Conservation (phyloP, 2,797 vertebrate genomes). For the Gymnothorax javanicus region DNA sequence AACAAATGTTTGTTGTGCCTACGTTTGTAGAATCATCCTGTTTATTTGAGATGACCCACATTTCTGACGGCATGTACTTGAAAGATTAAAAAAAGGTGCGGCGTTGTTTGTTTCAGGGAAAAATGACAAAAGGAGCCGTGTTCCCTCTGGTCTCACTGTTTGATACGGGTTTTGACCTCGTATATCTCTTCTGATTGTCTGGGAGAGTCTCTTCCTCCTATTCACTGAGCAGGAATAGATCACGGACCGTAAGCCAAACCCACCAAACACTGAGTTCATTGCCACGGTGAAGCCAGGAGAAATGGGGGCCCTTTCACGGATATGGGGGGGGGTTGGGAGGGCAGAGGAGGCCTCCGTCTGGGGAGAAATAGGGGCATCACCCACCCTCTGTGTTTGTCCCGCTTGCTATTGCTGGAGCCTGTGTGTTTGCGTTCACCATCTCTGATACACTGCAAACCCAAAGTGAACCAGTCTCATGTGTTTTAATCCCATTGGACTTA, state of each 20-base stretch:
- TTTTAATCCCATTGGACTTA: too few relatives aligned
- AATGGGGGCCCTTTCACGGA: conserved; percentile 1
- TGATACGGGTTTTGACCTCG: conserved; percentile 52
- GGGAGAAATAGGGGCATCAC: not conserved
- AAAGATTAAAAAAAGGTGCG: not conserved
- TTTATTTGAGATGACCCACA: not conserved
- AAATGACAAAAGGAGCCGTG: not conserved
- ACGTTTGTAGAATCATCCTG: not conserved
- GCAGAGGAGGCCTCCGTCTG: not conserved
- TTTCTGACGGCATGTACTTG: not conserved
- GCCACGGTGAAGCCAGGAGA: conserved; percentile 51
- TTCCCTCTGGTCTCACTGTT: conserved; percentile 30
- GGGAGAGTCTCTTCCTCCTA: conserved; percentile 61
- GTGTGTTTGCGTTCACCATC: not conserved
- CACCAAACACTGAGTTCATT: conserved; percentile 64
- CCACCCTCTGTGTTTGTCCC: not conserved
- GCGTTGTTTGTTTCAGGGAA: not conserved
- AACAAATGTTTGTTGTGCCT: not conserved
- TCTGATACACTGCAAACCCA: too few relatives aligned
- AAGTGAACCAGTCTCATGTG: too few relatives aligned
- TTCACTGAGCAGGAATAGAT: conserved; percentile 64
- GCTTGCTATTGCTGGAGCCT: not conserved
- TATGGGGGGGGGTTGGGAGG: not conserved
- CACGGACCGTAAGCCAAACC: conserved; percentile 65
- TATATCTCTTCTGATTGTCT: conserved; percentile 50